Evolutionary conservation across 2,888 invertebrate species (phyloP), one percentile per base, ranked within the genome.

Genomic region (Girardia tigrina): DNA sequence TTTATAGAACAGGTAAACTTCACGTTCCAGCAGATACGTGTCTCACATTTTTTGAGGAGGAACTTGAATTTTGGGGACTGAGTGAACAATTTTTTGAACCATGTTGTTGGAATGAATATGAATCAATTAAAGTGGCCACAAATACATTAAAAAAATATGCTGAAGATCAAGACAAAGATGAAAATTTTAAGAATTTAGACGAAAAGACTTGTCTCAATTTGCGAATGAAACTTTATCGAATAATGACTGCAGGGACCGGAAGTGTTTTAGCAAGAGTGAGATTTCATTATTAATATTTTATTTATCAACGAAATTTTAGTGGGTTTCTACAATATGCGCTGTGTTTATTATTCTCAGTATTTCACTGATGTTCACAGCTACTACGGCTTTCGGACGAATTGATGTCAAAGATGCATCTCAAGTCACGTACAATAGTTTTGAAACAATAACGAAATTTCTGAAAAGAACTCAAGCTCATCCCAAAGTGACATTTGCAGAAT

Each of bases 11-110:
- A 6, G 56, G 56, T 56, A 4, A 23, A 16, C 23, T 56, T 6
- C 56, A 56, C n/a, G 56, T 56, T 56, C 56, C 56, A 8, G 20
- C 56, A 56, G 23, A 56, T 56, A 56, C n/a, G 6, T 56, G 56
- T 56, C n/a, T 56, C n/a, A 56, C 56, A 4, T 56, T 56, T 4
- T 56, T 56, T 16, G 56, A 56, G 2, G 56, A 56, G n/a, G 56
- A 56, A 56, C 23, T 56, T 6, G 56, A 56, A 56, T 56, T 56
- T n/a, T 56, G 56, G 56, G 56, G 56, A 20, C n/a, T 56, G 23
- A 56, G n/a, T 56, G 56, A 56, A 56, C 56, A 56, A 16, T 56
- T 56, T 56, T 20, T 56, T n/a, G 56, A 56, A 56, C 56, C 56
- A 20, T 56, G 56, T 56, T 56, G 56, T n/a, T 56, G 56, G 56